Evolutionary conservation across 2,888 invertebrate genomes (phyloP).

Genomic region (Drosophila tripunctata): DNA sequence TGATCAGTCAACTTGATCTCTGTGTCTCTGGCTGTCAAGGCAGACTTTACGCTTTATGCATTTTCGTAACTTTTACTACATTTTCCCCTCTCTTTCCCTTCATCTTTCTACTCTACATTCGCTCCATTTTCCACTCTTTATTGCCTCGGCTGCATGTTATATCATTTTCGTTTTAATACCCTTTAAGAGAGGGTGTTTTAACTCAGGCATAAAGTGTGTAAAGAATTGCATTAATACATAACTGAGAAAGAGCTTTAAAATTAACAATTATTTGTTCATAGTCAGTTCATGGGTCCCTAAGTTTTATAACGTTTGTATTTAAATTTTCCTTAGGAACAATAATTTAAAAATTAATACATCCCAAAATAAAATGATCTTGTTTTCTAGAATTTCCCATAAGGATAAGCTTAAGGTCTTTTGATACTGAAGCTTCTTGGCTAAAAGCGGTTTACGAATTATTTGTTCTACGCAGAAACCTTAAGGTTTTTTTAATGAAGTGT

Average conservation of each 20-base stretch:
- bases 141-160: conserved; percentile 30
- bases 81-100: conserved; percentile 11
- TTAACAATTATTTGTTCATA: no score
- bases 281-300: no score
- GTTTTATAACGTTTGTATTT: no score
- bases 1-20: conserved; percentile 67
- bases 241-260: no score
- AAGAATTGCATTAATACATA: neutral
- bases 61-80: conserved; percentile 50
- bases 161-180: conserved; percentile 36
- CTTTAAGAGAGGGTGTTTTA: neutral
- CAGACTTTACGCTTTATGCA: conserved; percentile 58
- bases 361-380: no score
- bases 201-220: neutral
- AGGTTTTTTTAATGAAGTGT: neutral
- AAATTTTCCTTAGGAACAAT: no score
- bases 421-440: no score
- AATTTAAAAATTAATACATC: no score
- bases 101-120: neutral
- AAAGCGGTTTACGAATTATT: no score
- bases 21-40: conserved; percentile 37
- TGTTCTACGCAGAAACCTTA: no score
- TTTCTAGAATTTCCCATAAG: no score
- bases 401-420: no score
- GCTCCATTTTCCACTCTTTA: conserved; percentile 14